Evolutionary conservation across 2,797 vertebrate genomes (phyloP).

Genomic region (Premnoplex brunnescens): DNA sequence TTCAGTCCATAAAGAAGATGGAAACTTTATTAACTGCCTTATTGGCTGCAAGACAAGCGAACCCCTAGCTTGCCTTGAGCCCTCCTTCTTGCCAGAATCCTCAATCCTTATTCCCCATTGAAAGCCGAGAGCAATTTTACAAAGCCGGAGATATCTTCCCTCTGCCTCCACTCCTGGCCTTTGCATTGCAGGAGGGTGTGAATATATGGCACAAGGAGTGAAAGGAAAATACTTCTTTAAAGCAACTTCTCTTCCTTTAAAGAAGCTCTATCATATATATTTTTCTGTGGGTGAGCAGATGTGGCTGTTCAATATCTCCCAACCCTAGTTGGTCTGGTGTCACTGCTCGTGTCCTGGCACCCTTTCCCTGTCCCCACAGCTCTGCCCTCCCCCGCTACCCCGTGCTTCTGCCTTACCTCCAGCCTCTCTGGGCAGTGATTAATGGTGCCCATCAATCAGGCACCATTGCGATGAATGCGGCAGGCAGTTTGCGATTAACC

Average conservation of each 20-base stretch:
- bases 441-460: conserved; percentile 55
- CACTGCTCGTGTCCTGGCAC: not conserved
- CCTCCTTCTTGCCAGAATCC: not conserved
- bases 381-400: not conserved
- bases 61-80: not conserved
- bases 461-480: not conserved
- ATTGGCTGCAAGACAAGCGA: not conserved
- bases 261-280: not conserved
- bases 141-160: not conserved
- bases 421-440: conserved; percentile 45
- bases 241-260: not conserved
- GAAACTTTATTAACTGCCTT: not conserved
- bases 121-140: not conserved
- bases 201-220: rapidly evolving
- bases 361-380: not conserved
- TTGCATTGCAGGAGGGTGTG: not conserved
- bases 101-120: not conserved
- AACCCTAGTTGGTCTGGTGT: not conserved
- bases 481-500: conserved; percentile 29
- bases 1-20: not conserved
- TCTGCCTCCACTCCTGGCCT: not conserved
- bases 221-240: not conserved
- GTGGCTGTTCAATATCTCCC: not conserved
- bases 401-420: not conserved
- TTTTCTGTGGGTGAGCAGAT: not conserved